Percentiles rank a stretch among this genome's conserved stretches.
These are phyloP conservation scores for Meteorus sp. DNA, from an alignment of 1,140 invertebrate genomes.

Conservation along the genomic window DNA sequence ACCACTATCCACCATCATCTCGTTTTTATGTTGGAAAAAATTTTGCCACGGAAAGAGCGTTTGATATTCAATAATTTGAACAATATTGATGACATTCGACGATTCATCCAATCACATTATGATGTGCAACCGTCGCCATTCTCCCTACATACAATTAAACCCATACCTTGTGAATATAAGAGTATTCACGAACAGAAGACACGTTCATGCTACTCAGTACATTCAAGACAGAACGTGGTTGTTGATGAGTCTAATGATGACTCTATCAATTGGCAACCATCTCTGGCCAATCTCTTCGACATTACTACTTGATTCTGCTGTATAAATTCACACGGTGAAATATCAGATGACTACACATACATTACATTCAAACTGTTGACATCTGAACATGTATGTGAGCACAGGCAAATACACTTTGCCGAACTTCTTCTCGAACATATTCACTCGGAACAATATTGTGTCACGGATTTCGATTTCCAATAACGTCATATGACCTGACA, in stretches of 20 bases:
- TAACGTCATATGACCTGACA: too few species aligned
- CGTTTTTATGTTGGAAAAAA: slow-evolving; percentile 88
- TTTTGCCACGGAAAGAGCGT: slow-evolving; percentile 71
- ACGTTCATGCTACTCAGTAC: too few species aligned
- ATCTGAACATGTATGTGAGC: too few species aligned
- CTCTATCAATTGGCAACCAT: neutral
- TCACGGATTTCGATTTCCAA: too few species aligned
- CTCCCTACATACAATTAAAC: slow-evolving; percentile 31
- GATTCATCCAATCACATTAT: slow-evolving; percentile 69
- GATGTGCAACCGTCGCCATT: slow-evolving; percentile 44
- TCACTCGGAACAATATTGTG: too few species aligned
- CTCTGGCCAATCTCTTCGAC: neutral
- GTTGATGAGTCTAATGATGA: neutral
- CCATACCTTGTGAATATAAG: slow-evolving; percentile 45
- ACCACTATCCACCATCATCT: slow-evolving; percentile 90
- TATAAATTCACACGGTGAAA: neutral
- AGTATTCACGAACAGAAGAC: neutral
- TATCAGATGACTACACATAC: too few species aligned
- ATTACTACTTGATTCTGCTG: neutral
- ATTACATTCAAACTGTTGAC: too few species aligned
- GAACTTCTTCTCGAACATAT: too few species aligned
- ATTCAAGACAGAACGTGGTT: neutral
- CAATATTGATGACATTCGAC: slow-evolving; percentile 69
- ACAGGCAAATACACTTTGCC: too few species aligned
- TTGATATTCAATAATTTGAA: slow-evolving; percentile 78